phyloP scores from a whole-genome alignment of 2,113 vertebrate species.

The Oplegnathus fasciatus region DNA sequence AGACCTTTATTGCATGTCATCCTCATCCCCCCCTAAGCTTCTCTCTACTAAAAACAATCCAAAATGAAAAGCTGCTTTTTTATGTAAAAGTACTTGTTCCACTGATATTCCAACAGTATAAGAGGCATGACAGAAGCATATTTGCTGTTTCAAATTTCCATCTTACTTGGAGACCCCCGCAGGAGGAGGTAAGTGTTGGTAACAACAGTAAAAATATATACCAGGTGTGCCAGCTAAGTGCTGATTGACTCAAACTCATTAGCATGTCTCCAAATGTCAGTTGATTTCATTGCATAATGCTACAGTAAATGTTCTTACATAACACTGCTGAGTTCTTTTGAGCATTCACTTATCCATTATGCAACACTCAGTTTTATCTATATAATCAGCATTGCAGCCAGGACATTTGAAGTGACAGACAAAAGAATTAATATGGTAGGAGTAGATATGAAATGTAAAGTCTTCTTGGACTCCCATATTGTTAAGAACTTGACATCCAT shows the following conservation, averaged over 20 bases:
- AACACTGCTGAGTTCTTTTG: not conserved
- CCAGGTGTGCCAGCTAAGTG: not conserved
- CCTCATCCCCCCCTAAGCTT: too few species aligned
- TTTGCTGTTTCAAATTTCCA: not conserved
- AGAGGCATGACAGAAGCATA: not conserved
- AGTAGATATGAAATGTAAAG: not conserved
- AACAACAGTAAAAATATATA: not conserved
- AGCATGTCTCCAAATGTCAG: not conserved
- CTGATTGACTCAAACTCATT: conserved; percentile 2
- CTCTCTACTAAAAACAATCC: not conserved
- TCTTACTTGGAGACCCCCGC: not conserved
- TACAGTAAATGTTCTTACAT: conserved; percentile 7
- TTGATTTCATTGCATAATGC: not conserved
- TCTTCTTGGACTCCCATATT: not conserved
- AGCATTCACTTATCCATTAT: not conserved
- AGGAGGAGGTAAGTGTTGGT: not conserved
- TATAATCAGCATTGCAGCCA: not conserved
- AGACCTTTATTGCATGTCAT: not conserved
- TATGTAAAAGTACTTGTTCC: not conserved
- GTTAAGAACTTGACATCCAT: too few species aligned
- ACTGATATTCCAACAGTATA: not conserved
- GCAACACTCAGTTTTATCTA: not conserved
- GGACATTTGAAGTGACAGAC: not conserved
- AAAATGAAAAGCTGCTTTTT: not conserved
- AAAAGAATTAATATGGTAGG: not conserved